Evolutionary conservation across 2,113 vertebrate species (phyloP), one percentile per base, ranked within the genome.

Genomic region (Percopsis transmontana): DNA sequence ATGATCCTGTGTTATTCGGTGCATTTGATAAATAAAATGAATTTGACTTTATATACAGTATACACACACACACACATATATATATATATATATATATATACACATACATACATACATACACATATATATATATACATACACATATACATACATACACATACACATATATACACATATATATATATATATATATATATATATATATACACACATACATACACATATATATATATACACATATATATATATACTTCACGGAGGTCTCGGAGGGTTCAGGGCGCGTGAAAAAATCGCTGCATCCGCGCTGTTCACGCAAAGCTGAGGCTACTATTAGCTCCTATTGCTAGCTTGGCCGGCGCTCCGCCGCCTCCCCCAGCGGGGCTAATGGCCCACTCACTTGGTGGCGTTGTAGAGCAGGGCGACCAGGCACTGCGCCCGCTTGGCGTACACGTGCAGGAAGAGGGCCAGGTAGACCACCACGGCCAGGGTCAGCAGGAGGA

Each of bases 381-480:
- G 27, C 5, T 0, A 7, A 6, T 33, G 27, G 27, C 27, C 5
- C 27, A 14, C 87, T 82, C 79, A 92, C 89, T 64, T 76, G 70
- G 57, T 80, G 72, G 19, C 2, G 66, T 79, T 78, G 70, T 94
- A 93, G 42, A 94, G 90, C 45, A 72, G 75, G 20, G 24, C 0
- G 1, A 94, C 20, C 47, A 94, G 93, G 84, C 92, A 94, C 61
- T 82, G 48, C 0, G 94, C 94, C 52, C 91, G 82, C 19, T 77
- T 72, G 12, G 86, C 88, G 0, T 91, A 93, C 27, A 94, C 93
- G 12, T 90, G 51, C 47, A 96, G 89, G 85, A 96, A 95, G 53
- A 97, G 81, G 16, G 92, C 91, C 2, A 93, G 92, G 84, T 95
- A 96, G 6, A 94, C 92, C 12, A 85, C 91, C 75, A 96, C 88